Evolutionary conservation across 1,140 invertebrate genomes (phyloP), one percentile per base, ranked within the genome.

Genomic region (Temnothorax longispinosus): DNA sequence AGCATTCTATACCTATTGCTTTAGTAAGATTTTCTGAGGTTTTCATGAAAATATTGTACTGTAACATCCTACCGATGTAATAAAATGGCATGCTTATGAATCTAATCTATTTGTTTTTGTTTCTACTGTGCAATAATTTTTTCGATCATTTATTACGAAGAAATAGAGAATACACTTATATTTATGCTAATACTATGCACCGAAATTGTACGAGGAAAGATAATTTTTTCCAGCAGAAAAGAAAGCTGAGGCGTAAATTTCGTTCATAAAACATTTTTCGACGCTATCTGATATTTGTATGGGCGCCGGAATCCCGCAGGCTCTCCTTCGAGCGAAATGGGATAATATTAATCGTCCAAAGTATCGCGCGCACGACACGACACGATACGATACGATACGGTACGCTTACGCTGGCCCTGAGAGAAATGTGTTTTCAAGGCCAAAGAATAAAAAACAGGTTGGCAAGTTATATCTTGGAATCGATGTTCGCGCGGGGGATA

Each of bases 401-500:
- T 60, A 75, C 27, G 52, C 52, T 41, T 21, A 15, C 27, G 7
- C 3, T 47, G 69, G 41, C 69, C 69, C 80, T 84, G 52, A 74
- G 80, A 75, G 44, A 84, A 81, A 81, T 54, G 77, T 82, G 44
- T 60, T 84, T 84, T 84, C 80, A 84, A 84, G 67, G 80, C 32
- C 27, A 44, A 74, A 35, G 80, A 60, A 75, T 72, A 56, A 84
- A 82, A 84, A 84, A 84, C 69, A 84, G 80, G 69, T 75, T 84
- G 80, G 54, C 69, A 75, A 84, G 80, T 84, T 84, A 84, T 84
- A 75, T 84, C 69, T 84, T 60, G 80, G 67, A 84, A 84, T 84
- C 80, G 69, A 84, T 74, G 80, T 38, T 71, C 65, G 21, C 50
- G 50, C 35, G 47, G 32, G 62, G 32, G 27, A 15, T 54, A 58